These are phyloP conservation scores for Myiozetetes cayanensis DNA, from an alignment of 2,113 vertebrate genomes.

Conservation along the genomic window DNA sequence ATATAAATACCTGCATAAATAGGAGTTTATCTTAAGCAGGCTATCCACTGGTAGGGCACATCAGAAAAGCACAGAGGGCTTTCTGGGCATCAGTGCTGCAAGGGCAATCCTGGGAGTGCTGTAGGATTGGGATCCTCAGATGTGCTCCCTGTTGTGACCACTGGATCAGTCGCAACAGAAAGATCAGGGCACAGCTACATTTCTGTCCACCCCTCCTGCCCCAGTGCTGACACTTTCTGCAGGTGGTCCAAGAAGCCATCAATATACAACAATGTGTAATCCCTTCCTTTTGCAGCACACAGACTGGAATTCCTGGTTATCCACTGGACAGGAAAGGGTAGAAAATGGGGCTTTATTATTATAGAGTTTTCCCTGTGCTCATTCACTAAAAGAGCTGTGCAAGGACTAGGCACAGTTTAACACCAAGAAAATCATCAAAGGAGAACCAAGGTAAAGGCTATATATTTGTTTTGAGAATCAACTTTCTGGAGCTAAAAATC, in stretches of 20 bases:
- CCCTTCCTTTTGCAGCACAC: neutral
- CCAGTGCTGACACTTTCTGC: neutral
- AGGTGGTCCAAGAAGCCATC: neutral
- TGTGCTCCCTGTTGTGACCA: neutral
- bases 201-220: neutral
- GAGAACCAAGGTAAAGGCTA: neutral
- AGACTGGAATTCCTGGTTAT: neutral
- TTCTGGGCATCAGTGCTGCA: neutral
- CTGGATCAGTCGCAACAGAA: neutral
- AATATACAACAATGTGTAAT: accelerated
- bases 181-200: neutral
- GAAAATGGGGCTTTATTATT: neutral
- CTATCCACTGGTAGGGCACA: neutral
- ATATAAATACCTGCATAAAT: neutral
- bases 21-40: neutral
- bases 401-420: neutral
- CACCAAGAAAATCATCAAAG: neutral
- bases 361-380: neutral
- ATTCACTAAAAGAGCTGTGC: neutral
- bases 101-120: neutral
- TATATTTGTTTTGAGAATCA: neutral
- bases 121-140: neutral
- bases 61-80: neutral
- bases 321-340: neutral
- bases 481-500: neutral